Percentiles rank a stretch among this genome's conserved stretches.
Evolutionary conservation across 2,797 vertebrate genomes (phyloP).

Genomic region (Pantherophis vulpinus): DNA sequence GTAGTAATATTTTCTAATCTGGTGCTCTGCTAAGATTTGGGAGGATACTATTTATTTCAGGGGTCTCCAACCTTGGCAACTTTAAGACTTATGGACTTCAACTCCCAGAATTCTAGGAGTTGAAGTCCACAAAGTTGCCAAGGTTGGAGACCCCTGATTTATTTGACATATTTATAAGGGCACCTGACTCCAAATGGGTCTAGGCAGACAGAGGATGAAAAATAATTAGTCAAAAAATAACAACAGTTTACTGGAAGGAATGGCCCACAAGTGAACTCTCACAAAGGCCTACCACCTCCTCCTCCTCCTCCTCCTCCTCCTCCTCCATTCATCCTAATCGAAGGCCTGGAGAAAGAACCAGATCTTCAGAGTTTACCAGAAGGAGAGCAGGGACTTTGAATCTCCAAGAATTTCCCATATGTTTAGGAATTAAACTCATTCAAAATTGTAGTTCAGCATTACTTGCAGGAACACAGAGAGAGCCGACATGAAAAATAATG

Average conservation of each 20-base stretch:
- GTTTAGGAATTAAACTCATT: constrained; percentile 13
- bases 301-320: background rate
- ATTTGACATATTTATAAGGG: background rate
- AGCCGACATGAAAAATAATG: background rate
- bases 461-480: background rate
- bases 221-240: background rate
- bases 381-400: background rate
- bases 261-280: background rate
- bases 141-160: background rate
- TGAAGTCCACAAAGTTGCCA: too few species aligned
- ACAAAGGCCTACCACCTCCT: background rate
- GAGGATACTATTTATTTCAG: background rate
- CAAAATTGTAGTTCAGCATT: background rate
- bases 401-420: background rate
- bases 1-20: background rate
- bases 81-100: too few species aligned
- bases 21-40: background rate
- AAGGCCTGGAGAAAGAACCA: background rate
- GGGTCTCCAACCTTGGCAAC: too few species aligned
- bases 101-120: too few species aligned
- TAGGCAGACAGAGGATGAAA: background rate
- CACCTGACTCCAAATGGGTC: background rate
- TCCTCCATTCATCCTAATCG: background rate
- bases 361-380: background rate
- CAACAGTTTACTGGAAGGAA: background rate